Percentiles rank a stretch among this genome's conserved stretches.
Conservation (phyloP, 2,888 invertebrate genomes). For the Punctoribates punctum region DNA sequence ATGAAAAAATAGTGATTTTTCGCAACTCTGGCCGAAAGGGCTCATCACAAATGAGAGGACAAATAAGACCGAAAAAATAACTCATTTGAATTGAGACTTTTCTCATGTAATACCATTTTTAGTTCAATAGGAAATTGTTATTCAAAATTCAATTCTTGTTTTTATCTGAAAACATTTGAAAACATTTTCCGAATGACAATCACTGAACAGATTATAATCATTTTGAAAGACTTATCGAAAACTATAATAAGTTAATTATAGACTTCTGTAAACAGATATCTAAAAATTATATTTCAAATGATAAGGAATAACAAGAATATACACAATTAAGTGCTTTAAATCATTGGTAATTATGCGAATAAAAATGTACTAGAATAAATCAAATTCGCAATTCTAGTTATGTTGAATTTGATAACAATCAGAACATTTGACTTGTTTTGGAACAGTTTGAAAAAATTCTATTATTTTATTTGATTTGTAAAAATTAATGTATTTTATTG, state of each 20-base stretch:
- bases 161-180: no score
- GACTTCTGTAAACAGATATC: neutral
- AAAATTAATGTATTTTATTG: constrained; percentile 6
- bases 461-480: neutral
- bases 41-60: neutral
- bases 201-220: no score
- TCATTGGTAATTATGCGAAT: constrained; percentile 7
- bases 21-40: neutral
- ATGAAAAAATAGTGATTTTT: neutral
- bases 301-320: neutral
- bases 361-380: neutral
- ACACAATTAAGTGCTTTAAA: neutral
- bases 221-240: neutral
- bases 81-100: no score
- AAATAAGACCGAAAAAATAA: neutral
- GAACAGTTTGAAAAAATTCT: neutral
- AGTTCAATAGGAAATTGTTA: no score
- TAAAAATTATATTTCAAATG: neutral
- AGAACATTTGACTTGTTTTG: neutral
- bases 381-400: neutral
- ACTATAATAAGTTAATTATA: neutral
- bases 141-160: no score
- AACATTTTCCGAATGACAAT: no score
- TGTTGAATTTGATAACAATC: neutral
- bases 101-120: no score